Evolutionary conservation across 2,113 vertebrate species (phyloP), one percentile per base, ranked within the genome.

Genomic region (Dipodomys merriami): DNA sequence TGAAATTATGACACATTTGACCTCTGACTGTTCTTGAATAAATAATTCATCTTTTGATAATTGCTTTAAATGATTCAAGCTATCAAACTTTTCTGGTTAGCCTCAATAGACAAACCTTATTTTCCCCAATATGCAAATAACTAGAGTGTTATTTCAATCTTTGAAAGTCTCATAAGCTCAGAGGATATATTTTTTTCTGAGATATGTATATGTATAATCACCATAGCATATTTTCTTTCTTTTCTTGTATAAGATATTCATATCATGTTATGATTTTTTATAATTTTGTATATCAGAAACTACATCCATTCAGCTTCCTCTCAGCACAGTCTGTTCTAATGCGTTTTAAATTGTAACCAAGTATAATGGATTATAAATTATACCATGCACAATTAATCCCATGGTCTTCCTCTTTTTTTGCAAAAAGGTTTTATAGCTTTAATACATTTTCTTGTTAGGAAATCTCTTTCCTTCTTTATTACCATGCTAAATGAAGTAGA

Each of bases 41-140:
- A 95, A 79, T 60, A 86, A 92, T 71, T 80, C 44, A 29, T 92
- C 8, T 84, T 60, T 92, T 93, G 22, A 86, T n/a, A 67, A 60
- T 88, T 92, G 60, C 53, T 88, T 88, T 39, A 90, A 93, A 88
- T 91, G 60, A 86, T 3, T 67, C 2, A 84, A 23, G 33, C 94
- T 35, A 84, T 86, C n/a, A 88, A 73, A 62, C 27, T 62, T 68
- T 20, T 67, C n/a, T 76, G 44, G 7, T 67, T 8, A 73, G 18
- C 83, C 39, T 92, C 86, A 91, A 74, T n/a, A 94, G 71, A 72
- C 60, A 35, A 86, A 90, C 10, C 9, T 29, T 80, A 62, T 83
- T 29, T 62, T 85, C 64, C 16, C 46, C 29, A 71, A 15, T 85
- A 62, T 39, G 8, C 60, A 94, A 57, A 29, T 77, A 76, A 33